Evolutionary conservation across 2,113 vertebrate species (phyloP).

Genomic region (Mormyrus iriodes): DNA sequence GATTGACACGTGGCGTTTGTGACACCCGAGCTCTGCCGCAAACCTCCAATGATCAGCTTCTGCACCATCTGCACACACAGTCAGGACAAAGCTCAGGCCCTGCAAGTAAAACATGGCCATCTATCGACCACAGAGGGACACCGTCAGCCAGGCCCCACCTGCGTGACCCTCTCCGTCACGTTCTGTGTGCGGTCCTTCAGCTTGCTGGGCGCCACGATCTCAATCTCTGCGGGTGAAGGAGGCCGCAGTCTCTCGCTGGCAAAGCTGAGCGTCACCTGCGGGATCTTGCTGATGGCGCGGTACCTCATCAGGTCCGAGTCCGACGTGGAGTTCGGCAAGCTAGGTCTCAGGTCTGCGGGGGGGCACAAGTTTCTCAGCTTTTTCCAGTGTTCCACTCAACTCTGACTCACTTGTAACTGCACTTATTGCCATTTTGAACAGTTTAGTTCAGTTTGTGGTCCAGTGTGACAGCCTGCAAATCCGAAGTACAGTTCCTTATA

Average conservation of each 20-base stretch:
- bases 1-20: neutral
- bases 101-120: neutral
- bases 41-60: neutral
- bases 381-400: neutral
- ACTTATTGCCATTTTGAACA: neutral
- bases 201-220: slow-evolving; percentile 92
- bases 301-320: slow-evolving; percentile 84
- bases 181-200: slow-evolving; percentile 92
- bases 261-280: slow-evolving; percentile 89
- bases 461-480: too few species aligned
- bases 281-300: slow-evolving; percentile 78
- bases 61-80: neutral
- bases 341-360: slow-evolving; percentile 67
- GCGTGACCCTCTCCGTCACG: slow-evolving; percentile 93
- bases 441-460: too few species aligned
- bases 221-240: slow-evolving; percentile 84
- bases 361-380: neutral
- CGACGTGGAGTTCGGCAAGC: slow-evolving; percentile 76
- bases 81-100: neutral
- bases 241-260: slow-evolving; percentile 83
- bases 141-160: neutral
- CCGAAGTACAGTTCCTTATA: too few species aligned
- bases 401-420: neutral
- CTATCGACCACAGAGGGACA: neutral
- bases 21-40: neutral